phyloP scores from a whole-genome alignment of 2,888 invertebrate genomes.

The Xanthia icteritia region DNA sequence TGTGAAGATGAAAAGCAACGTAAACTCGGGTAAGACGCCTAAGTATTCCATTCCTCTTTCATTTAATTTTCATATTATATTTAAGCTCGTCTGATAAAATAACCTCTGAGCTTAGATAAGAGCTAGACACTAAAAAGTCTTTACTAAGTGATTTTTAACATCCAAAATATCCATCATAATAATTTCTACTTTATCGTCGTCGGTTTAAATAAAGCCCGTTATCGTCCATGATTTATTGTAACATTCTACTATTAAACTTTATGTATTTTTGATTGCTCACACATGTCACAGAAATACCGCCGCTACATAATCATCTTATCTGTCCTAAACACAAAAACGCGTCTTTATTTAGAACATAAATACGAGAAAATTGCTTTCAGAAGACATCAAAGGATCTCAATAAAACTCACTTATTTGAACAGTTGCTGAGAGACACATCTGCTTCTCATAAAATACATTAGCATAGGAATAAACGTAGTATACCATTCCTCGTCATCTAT shows the following conservation, averaged over 20 bases:
- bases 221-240: constrained; percentile 46
- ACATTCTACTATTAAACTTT: constrained; percentile 30
- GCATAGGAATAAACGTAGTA: constrained; percentile 77
- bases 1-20: not conserved
- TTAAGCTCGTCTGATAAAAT: constrained; percentile 16
- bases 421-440: constrained; percentile 81
- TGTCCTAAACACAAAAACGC: constrained; percentile 57
- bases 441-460: constrained; percentile 81
- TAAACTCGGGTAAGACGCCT: not conserved
- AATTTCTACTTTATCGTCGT: constrained; percentile 37
- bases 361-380: constrained; percentile 80
- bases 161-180: constrained; percentile 18
- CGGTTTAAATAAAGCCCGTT: constrained; percentile 29
- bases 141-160: constrained; percentile 40
- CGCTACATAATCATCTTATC: constrained; percentile 56
- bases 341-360: constrained; percentile 78
- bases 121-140: constrained; percentile 6
- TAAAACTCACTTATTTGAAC: constrained; percentile 83
- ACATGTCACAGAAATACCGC: constrained; percentile 47
- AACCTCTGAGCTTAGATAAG: not conserved
- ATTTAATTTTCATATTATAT: not conserved
- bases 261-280: constrained; percentile 54
- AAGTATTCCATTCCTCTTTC: not conserved
- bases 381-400: constrained; percentile 85
- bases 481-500: constrained; percentile 72